Conservation (phyloP, 2,888 invertebrate species). For the Linnaemya tessellans region DNA sequence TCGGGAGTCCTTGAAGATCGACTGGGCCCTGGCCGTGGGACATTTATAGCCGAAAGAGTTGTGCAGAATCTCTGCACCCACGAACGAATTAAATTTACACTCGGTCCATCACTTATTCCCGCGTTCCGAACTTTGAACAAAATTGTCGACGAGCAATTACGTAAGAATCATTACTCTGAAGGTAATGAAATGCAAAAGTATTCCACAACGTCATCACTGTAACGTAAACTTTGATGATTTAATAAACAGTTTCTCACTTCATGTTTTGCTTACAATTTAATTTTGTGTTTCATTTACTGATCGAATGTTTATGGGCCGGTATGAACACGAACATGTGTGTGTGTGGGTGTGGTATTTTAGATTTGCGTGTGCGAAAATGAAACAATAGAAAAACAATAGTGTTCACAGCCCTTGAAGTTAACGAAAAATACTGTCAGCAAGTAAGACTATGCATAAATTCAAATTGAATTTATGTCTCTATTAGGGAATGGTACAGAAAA, state of each 20-base stretch:
- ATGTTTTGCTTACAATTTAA: background rate
- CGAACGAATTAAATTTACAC: too few species aligned
- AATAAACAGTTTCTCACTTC: slow-evolving; percentile 6
- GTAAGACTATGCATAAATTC: slow-evolving; percentile 15
- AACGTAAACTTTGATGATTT: slow-evolving; percentile 27
- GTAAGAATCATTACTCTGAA: too few species aligned
- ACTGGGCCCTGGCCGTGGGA: too few species aligned
- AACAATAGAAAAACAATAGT: slow-evolving; percentile 1
- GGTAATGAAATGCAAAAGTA: background rate
- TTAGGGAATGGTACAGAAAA: background rate
- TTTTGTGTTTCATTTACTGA: slow-evolving; percentile 7
- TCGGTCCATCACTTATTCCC: too few species aligned
- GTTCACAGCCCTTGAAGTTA: background rate
- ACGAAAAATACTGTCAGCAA: background rate
- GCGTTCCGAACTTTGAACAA: too few species aligned
- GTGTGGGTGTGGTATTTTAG: background rate
- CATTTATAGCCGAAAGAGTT: too few species aligned
- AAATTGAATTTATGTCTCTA: slow-evolving; percentile 45
- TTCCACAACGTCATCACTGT: background rate
- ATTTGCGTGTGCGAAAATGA: background rate
- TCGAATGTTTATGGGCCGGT: background rate
- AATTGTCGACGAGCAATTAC: too few species aligned
- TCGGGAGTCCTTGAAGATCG: too few species aligned
- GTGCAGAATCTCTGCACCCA: too few species aligned
- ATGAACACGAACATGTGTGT: background rate